These are phyloP conservation scores for Darevskia nairensis DNA, from an alignment of 2,797 vertebrate species.

Conservation along the genomic window DNA sequence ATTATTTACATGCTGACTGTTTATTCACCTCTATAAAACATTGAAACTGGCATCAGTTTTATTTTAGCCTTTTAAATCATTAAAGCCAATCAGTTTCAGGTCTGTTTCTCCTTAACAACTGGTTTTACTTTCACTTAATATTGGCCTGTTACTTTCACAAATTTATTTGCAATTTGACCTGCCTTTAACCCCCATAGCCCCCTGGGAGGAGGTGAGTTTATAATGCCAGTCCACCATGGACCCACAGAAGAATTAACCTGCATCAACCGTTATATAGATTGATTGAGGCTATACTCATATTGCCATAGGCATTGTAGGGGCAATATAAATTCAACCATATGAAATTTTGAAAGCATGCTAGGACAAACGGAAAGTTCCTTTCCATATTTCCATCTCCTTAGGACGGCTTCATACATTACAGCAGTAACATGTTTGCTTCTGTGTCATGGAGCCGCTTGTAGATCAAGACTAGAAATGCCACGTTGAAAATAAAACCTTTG, in stretches of 20 bases:
- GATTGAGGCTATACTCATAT: not conserved
- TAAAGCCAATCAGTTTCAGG: not conserved
- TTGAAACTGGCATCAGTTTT: not conserved
- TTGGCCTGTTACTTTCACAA: not conserved
- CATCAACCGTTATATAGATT: not conserved
- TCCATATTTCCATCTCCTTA: not conserved
- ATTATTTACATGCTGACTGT: not conserved
- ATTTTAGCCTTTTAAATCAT: not conserved
- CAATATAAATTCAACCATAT: constrained; percentile 6
- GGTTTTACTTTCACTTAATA: not conserved
- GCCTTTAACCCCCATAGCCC: not conserved
- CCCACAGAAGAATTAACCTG: not conserved
- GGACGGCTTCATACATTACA: not conserved
- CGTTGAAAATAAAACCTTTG: not conserved
- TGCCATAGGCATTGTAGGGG: not conserved
- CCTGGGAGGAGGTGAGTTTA: not conserved
- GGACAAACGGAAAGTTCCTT: not conserved
- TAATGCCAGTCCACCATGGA: not conserved
- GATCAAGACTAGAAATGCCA: not conserved
- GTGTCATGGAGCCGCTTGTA: too few species aligned
- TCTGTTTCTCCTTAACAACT: not conserved
- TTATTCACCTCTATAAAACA: not conserved
- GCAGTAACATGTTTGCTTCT: not conserved
- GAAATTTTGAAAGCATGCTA: not conserved
- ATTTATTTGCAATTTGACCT: constrained; percentile 5